These are phyloP conservation scores for Phlogophora meticulosa DNA, from an alignment of 2,888 invertebrate species.

Conservation along the genomic window DNA sequence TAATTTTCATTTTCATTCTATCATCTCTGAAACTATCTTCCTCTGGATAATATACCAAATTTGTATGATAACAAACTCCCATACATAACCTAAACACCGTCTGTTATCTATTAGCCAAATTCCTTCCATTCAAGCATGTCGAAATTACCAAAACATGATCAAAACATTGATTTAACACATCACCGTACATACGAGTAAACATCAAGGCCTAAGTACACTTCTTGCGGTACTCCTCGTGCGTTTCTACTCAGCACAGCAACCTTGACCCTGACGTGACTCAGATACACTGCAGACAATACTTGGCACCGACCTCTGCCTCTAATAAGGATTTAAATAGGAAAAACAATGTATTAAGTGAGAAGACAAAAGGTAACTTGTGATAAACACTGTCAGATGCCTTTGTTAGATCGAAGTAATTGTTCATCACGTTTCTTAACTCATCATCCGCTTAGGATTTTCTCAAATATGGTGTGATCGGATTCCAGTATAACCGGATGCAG, in stretches of 20 bases:
- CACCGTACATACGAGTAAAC: slow-evolving; percentile 59
- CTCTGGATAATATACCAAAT: not conserved
- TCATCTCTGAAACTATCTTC: not conserved
- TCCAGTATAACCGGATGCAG: too few species aligned
- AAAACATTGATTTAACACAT: slow-evolving; percentile 33
- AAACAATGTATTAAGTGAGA: slow-evolving; percentile 64
- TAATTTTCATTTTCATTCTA: not conserved
- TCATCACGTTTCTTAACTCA: slow-evolving; percentile 4
- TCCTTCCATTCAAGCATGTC: not conserved
- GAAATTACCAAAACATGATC: slow-evolving; percentile 21
- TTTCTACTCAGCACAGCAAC: slow-evolving; percentile 61
- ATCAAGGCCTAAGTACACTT: slow-evolving; percentile 64
- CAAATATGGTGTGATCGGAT: too few species aligned
- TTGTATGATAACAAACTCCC: not conserved
- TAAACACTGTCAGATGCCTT: slow-evolving; percentile 72
- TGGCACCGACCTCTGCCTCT: slow-evolving; percentile 70
- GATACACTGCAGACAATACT: slow-evolving; percentile 68
- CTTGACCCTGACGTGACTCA: slow-evolving; percentile 79
- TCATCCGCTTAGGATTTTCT: too few species aligned
- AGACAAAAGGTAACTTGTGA: slow-evolving; percentile 67
- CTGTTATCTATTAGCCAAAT: not conserved
- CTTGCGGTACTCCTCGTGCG: slow-evolving; percentile 73
- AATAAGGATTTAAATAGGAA: slow-evolving; percentile 71
- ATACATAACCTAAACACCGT: not conserved
- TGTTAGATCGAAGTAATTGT: slow-evolving; percentile 61